Percentiles rank a stretch among this genome's conserved stretches.
Conservation (phyloP, 2,797 vertebrate species). For the Sebastes dallii region DNA sequence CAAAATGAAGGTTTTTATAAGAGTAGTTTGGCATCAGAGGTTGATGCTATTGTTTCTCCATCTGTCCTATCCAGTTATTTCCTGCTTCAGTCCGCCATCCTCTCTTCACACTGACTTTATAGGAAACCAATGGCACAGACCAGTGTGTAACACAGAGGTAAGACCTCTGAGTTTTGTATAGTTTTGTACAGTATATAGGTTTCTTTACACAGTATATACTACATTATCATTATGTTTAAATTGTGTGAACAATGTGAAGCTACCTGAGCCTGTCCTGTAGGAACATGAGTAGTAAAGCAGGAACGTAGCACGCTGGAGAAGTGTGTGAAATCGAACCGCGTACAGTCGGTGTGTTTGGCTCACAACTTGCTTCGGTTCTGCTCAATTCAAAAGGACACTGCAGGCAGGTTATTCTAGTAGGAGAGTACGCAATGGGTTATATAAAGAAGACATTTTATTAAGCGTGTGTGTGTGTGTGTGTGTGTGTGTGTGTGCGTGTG, state of each 20-base stretch:
- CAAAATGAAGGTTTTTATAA: conserved; percentile 11
- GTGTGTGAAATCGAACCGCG: conserved; percentile 30
- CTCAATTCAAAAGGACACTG: conserved; percentile 43
- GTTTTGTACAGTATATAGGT: conserved; percentile 71
- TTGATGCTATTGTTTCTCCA: conserved; percentile 6
- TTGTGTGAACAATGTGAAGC: conserved; percentile 39
- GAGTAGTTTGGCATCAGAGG: background rate
- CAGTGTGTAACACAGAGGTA: conserved; percentile 29
- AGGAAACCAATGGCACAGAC: conserved; percentile 36
- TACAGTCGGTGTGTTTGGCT: conserved; percentile 11
- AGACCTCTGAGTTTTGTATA: conserved; percentile 55
- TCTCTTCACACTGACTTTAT: conserved; percentile 10
- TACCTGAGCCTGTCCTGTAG: conserved; percentile 38
- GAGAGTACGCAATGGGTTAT: conserved; percentile 30
- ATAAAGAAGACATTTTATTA: conserved; percentile 56
- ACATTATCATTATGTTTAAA: conserved; percentile 37
- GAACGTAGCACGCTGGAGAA: conserved; percentile 40
- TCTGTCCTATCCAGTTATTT: conserved; percentile 17
- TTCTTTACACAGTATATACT: conserved; percentile 61
- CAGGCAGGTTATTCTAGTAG: conserved; percentile 30
- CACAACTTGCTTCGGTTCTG: conserved; percentile 37
- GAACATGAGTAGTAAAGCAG: conserved; percentile 44
- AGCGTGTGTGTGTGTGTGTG: conserved; percentile 1
- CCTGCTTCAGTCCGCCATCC: background rate
- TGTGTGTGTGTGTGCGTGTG: background rate